These are phyloP conservation scores for Brachionus sp. DNA, from an alignment of 1,140 invertebrate species.

Conservation along the genomic window DNA sequence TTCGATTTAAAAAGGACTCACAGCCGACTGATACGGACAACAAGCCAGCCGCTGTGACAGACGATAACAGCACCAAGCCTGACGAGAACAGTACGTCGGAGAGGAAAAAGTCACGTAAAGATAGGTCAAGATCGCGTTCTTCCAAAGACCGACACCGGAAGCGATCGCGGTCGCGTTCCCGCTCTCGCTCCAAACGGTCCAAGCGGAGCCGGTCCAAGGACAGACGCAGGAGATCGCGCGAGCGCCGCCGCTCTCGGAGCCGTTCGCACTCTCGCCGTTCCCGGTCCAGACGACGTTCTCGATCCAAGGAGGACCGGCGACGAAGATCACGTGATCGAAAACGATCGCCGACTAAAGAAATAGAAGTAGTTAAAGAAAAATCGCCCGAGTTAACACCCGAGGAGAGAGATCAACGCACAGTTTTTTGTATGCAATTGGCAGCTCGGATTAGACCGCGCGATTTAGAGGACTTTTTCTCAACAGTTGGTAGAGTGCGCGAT, in stretches of 20 bases:
- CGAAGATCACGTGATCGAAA: not conserved
- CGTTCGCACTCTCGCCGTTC: not conserved
- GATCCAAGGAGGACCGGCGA: not conserved
- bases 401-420: constrained; percentile 92
- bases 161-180: not conserved
- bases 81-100: not conserved
- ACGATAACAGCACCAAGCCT: not conserved
- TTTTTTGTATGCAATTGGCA: constrained; percentile 80
- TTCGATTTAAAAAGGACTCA: not conserved
- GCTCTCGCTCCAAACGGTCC: not conserved
- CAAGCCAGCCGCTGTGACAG: not conserved
- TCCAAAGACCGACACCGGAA: not conserved
- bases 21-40: not conserved
- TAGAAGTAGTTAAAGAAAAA: constrained; percentile 41
- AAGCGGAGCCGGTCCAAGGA: constrained; percentile 40
- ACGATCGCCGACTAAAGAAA: not conserved
- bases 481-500: constrained; percentile 96
- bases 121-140: not conserved
- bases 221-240: not conserved
- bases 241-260: not conserved
- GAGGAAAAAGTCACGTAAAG: not conserved
- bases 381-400: constrained; percentile 78
- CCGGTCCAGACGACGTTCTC: not conserved
- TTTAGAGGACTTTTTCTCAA: constrained; percentile 97
- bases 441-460: constrained; percentile 89